phyloP scores from a whole-genome alignment of 2,113 vertebrate genomes.

The Varanus komodoensis region DNA sequence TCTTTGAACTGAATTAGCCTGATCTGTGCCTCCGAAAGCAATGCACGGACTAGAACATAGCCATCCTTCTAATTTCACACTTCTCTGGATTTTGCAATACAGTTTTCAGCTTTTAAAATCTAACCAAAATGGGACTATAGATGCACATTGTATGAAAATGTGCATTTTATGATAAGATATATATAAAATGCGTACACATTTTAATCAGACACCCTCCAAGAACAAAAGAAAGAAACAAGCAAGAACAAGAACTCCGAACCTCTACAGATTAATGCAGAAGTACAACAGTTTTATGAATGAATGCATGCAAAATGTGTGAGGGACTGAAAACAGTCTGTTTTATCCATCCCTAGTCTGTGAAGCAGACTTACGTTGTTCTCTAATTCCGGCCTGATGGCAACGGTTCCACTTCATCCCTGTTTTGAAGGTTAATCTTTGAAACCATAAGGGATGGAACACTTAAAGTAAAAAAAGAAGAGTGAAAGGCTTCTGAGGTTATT shows the following conservation, averaged over 20 bases:
- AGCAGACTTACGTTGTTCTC: not conserved
- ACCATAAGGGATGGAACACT: not conserved
- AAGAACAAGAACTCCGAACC: no score
- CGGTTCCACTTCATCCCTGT: not conserved
- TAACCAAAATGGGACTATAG: not conserved
- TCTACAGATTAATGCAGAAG: not conserved
- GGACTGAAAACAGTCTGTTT: not conserved
- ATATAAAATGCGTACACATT: not conserved
- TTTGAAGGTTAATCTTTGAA: conserved; percentile 23
- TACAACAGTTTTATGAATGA: not conserved
- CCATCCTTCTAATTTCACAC: not conserved
- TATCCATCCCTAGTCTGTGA: not conserved
- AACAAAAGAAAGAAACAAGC: no score
- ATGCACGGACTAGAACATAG: not conserved
- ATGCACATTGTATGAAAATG: no score
- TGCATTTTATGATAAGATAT: no score
- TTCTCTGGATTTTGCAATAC: not conserved
- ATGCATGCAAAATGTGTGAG: not conserved
- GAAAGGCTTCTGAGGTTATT: not conserved
- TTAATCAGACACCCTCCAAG: not conserved
- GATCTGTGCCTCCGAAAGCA: not conserved
- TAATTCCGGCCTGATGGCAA: not conserved
- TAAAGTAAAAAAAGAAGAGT: not conserved
- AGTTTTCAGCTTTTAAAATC: not conserved
- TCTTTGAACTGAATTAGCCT: not conserved